Conservation (phyloP, 2,113 vertebrate species). For the Oryzias javanicus region DNA sequence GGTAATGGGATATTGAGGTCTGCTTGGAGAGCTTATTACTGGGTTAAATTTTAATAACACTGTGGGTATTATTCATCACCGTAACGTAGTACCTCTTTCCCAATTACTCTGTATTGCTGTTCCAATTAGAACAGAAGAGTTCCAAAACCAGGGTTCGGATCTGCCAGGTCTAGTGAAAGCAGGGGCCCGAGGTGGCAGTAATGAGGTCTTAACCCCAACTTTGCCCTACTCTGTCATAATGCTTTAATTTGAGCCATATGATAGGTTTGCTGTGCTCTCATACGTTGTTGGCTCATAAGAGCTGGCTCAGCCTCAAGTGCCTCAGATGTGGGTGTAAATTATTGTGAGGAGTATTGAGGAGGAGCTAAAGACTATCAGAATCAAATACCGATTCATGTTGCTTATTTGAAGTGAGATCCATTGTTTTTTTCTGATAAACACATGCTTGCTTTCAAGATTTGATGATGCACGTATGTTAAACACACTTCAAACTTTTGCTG, state of each 20-base stretch:
- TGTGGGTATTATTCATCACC: slow-evolving; percentile 38
- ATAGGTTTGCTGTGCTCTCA: slow-evolving; percentile 51
- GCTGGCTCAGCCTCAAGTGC: slow-evolving; percentile 33
- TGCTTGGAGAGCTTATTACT: slow-evolving; percentile 63
- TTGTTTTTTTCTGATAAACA: too few species aligned
- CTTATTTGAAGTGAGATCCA: too few species aligned
- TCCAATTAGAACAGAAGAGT: slow-evolving; percentile 63
- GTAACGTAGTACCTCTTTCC: slow-evolving; percentile 44
- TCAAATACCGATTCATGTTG: slow-evolving; percentile 2
- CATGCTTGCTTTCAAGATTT: too few species aligned
- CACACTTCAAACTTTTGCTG: too few species aligned
- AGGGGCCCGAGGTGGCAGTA: slow-evolving; percentile 68
- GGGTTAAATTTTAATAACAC: slow-evolving; percentile 58
- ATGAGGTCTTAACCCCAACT: slow-evolving; percentile 72
- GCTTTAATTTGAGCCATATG: slow-evolving; percentile 75
- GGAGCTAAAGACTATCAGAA: slow-evolving; percentile 29
- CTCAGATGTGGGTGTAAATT: slow-evolving; percentile 26
- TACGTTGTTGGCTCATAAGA: slow-evolving; percentile 63
- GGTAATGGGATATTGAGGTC: slow-evolving; percentile 47
- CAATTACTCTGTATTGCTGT: slow-evolving; percentile 64
- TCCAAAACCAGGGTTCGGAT: slow-evolving; percentile 57
- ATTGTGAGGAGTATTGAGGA: slow-evolving; percentile 19
- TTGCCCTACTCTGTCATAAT: slow-evolving; percentile 73
- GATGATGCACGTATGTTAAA: too few species aligned
- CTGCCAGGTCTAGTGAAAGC: slow-evolving; percentile 63